phyloP scores from a whole-genome alignment of 2,888 invertebrate genomes.

The Pristionchus fissidentatus region DNA sequence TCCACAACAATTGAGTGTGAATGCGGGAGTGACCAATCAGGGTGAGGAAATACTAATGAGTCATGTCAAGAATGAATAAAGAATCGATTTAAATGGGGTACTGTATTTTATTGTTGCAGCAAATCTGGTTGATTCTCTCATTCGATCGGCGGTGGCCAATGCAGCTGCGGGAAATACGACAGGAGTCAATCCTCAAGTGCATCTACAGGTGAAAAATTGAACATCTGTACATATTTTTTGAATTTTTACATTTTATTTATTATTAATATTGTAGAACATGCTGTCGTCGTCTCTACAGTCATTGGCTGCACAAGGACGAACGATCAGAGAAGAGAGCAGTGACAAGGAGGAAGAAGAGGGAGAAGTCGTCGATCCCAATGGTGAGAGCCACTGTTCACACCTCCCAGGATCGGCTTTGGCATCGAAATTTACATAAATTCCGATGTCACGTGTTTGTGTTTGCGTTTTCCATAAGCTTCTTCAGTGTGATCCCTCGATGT shows the following conservation, averaged over 20 bases:
- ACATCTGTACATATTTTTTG: not conserved
- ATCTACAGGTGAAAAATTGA: not conserved
- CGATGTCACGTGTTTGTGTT: not conserved
- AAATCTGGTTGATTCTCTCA: slow-evolving; percentile 21
- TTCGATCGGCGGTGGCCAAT: not conserved
- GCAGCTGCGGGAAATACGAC: not conserved
- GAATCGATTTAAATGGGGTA: not conserved
- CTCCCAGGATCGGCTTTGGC: too few relatives aligned
- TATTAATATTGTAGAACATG: not conserved
- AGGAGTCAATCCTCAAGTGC: not conserved
- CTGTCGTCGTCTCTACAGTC: not conserved
- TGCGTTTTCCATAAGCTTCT: not conserved
- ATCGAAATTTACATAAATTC: too few relatives aligned
- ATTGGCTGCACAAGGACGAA: not conserved
- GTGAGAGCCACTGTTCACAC: too few relatives aligned
- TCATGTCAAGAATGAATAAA: not conserved
- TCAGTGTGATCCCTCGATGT: too few relatives aligned
- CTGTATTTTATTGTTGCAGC: not conserved
- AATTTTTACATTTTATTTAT: too few relatives aligned
- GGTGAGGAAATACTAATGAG: not conserved
- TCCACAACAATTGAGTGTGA: not conserved
- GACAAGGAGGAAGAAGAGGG: slow-evolving; percentile 41
- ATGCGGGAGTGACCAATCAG: not conserved
- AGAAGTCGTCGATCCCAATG: slow-evolving; percentile 19
- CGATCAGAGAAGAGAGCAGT: not conserved